Base-by-base conservation (phyloP, 2,797 vertebrate genomes). In the Streptopelia turtur region DNA sequence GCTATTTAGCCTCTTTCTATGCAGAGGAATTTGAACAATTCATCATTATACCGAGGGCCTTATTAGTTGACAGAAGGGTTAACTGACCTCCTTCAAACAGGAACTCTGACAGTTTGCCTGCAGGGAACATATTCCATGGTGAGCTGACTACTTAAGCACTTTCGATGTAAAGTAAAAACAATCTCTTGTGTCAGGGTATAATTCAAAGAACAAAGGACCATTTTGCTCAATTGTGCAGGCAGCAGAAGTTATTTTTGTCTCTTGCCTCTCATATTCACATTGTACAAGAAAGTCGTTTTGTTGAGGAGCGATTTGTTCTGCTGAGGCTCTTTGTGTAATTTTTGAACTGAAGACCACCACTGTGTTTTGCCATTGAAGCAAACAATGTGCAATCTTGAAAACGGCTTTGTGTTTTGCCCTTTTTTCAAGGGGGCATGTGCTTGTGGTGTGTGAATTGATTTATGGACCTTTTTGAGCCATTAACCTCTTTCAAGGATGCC, bases 51-150 rank as follows among this genome's bases (percentile, higher is more conserved):
- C 75, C 8, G 11, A 84, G 52, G 60, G 69, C 70, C 91, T 94
- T 89, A 82, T 94, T 94, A 89, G 85, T 90, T 96, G 96, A 87
- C 86, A 92, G 95, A 93, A 95, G 94, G 95, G 96, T 97, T 97
- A 97, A 97, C 88, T 97, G 97, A 93, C 97, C 94, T 90, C 85
- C 84, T 97, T 94, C 94, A 89, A 92, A 95, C 87, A 94, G 93
- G 90, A 96, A 93, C 96, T 94, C 43, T 28, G 16, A 86, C 13
- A 3, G 84, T 92, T 96, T 95, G 95, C 95, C 95, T 68, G 87
- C 84, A 91, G 95, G 97, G 89, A 96, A 71, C 91, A 76, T 92
- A 95, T 94, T 94, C 94, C 89, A 87, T 87, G 84, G 78, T 25
- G 76, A 94, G 94, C 64, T 95, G 96, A 96, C 96, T 96, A 95